Conservation (phyloP, 2,888 invertebrate species). For the Notodonta ziczac region DNA sequence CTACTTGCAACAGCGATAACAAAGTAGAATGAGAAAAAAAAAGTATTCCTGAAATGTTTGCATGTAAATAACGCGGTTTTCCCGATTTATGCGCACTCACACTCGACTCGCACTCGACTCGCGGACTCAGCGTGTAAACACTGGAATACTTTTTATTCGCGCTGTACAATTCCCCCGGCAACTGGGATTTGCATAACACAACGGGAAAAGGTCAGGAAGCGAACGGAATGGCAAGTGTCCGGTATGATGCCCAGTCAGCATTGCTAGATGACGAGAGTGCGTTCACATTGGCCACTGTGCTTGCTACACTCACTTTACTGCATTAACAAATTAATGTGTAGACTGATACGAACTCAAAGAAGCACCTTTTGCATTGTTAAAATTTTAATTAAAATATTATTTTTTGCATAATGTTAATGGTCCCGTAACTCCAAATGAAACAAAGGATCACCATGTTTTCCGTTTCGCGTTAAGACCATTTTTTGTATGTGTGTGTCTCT, state of each 20-base stretch:
- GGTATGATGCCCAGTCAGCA: constrained; percentile 78
- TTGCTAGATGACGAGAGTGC: constrained; percentile 51
- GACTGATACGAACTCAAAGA: not conserved
- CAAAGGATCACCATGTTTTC: too few species aligned
- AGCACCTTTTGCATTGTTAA: not conserved
- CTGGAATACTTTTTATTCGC: constrained; percentile 81
- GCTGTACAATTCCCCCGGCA: constrained; percentile 76
- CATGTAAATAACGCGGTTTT: constrained; percentile 49
- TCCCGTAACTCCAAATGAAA: too few species aligned
- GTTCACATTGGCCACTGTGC: constrained; percentile 46
- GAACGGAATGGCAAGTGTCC: constrained; percentile 82
- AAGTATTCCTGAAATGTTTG: constrained; percentile 44
- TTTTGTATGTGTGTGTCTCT: not conserved
- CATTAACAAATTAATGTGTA: not conserved
- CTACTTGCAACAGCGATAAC: not conserved
- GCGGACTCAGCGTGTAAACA: constrained; percentile 81
- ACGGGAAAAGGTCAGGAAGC: constrained; percentile 84
- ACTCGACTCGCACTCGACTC: constrained; percentile 65
- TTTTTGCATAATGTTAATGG: too few species aligned
- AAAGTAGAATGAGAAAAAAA: not conserved
- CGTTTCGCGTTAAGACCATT: too few species aligned
- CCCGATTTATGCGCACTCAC: constrained; percentile 78
- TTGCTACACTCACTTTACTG: constrained; percentile 38
- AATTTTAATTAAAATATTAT: too few species aligned
- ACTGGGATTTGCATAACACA: constrained; percentile 81